Base-by-base conservation (phyloP, 1,140 invertebrate species). In the Drosophila pseudoobscura region DNA sequence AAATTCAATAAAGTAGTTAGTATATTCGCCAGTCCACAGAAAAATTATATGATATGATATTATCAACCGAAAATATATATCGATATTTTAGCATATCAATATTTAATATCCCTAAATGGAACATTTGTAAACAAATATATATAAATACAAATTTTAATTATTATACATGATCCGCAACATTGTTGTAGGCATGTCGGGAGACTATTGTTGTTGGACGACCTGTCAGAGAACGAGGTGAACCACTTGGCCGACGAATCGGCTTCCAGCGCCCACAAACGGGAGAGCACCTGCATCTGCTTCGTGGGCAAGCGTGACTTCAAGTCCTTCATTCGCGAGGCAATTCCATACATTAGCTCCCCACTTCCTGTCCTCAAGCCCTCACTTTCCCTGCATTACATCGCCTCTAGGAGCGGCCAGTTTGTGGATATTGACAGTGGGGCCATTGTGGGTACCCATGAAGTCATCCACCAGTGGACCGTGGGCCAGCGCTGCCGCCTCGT, bases 231-330 rank as follows among this genome's bases (percentile, higher is more conserved):
- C 39, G 91, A 96, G 88, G 97, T 99, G 0, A 97, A 97, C 92
- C 85, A 94, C 71, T 94, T 99, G 26, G 98, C 98, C 74, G 83
- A 50, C 91, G 94, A 69, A 93, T 95, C 91, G 95, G 95, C 1
- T 92, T 99, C 50, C 90, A 95, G 8, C 93, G 93, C 75, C n/a
- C 92, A 93, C 20, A 99, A 98, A 85, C 96, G 94, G 89, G 98
- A 99, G 92, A 99, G 97, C 89, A 97, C 96, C 90, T 98, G 98
- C 15, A 99, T 99, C 76, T 99, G 98, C 92, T 99, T 99, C 92
- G 97, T 99, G 89, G 98, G 98, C 20, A 95, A 95, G 90, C 93
- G 95, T 73, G 93, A 94, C 78, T 97, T 97, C 91, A 93, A 95
- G 89, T 74, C 94, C 63, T 97, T 97, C 79, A 96, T 97, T 87